These are phyloP conservation scores for Neotragus pygmaeus DNA, from an alignment of 2,113 vertebrate genomes.

Conservation along the genomic window DNA sequence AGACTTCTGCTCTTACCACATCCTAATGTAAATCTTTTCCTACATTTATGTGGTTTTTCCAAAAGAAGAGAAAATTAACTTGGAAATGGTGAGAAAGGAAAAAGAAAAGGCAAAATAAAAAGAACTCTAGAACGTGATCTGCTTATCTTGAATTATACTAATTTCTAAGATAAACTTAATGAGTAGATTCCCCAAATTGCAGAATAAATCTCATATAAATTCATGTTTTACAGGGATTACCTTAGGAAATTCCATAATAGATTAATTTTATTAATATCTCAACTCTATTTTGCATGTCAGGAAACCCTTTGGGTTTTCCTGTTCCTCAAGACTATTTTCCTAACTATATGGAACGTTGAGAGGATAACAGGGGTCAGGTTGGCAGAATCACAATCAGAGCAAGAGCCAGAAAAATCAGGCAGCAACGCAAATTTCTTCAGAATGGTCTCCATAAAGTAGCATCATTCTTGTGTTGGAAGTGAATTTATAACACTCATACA, in stretches of 20 bases:
- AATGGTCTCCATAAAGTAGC: neutral
- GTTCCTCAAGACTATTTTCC: neutral
- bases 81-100: neutral
- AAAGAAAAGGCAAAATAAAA: neutral
- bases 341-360: neutral
- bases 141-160: neutral
- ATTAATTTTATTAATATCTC: neutral
- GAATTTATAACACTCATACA: neutral
- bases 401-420: neutral
- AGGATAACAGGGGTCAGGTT: neutral
- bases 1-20: too few species aligned
- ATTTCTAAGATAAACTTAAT: neutral
- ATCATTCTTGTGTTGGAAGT: neutral
- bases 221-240: neutral
- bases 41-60: neutral
- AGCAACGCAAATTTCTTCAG: neutral
- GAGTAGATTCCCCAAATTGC: neutral
- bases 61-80: neutral
- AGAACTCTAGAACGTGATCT: neutral
- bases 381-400: neutral
- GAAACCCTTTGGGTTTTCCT: neutral
- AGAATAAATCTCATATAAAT: neutral
- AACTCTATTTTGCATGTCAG: neutral
- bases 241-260: neutral
- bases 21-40: too few species aligned